A percentile compares a stretch with the other conserved stretches of the same genome.
phyloP scores from a whole-genome alignment of 53 echinoderm and acorn worm species.

The Antedon mediterranea region DNA sequence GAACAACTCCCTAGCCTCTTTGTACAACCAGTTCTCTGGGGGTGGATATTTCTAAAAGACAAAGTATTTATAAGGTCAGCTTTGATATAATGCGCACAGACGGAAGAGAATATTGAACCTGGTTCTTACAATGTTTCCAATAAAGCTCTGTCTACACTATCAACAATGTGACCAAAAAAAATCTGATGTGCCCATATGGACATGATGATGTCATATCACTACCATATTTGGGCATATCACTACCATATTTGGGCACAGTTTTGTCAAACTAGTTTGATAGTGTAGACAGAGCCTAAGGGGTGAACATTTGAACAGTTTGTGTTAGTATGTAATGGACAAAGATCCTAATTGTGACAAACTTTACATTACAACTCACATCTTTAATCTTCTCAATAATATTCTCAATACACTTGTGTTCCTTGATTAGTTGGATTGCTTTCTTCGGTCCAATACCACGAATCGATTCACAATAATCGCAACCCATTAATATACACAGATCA shows the following conservation, averaged over 20 bases:
- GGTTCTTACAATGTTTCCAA: too few species aligned
- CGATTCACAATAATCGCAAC: slow-evolving; percentile 94
- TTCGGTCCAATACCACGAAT: slow-evolving; percentile 86
- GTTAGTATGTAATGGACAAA: neutral
- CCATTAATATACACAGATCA: slow-evolving; percentile 97
- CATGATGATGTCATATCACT: too few species aligned
- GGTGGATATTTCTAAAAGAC: slow-evolving; percentile 67
- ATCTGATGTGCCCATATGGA: too few species aligned
- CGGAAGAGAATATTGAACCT: too few species aligned
- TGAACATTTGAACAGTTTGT: neutral
- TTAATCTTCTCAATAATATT: slow-evolving; percentile 25
- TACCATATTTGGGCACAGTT: too few species aligned
- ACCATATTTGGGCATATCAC: too few species aligned
- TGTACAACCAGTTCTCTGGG: slow-evolving; percentile 92
- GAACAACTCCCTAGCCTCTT: slow-evolving; percentile 78
- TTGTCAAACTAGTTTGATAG: too few species aligned
- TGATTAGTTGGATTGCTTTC: slow-evolving; percentile 75
- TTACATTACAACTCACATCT: neutral
- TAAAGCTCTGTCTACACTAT: too few species aligned
- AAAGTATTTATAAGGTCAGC: too few species aligned
- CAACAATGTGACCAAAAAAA: too few species aligned
- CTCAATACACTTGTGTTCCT: slow-evolving; percentile 47
- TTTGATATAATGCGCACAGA: too few species aligned
- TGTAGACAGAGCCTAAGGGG: too few species aligned
- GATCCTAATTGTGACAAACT: neutral